Evolutionary conservation across 1,140 invertebrate genomes (phyloP).

Genomic region (Babylonia areolata): DNA sequence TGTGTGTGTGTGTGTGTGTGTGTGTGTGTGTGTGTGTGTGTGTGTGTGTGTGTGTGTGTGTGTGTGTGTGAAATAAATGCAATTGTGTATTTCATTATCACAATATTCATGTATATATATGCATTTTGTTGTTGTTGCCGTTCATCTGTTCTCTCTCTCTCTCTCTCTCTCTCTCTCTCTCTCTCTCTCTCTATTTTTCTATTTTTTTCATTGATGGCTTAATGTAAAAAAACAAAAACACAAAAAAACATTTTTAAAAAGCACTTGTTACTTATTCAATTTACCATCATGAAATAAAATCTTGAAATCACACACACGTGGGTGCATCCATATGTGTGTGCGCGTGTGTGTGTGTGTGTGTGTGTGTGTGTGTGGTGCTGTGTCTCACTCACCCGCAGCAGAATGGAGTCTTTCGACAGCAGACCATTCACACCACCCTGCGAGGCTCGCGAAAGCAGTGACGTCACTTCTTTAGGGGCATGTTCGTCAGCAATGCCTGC

Average conservation of each 20-base stretch:
- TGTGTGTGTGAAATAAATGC: constrained; percentile 11
- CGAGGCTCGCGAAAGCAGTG: background rate
- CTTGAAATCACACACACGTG: no score
- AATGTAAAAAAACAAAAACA: no score
- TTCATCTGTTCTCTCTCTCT: no score
- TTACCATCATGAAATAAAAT: no score
- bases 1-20: background rate
- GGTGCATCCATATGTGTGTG: background rate
- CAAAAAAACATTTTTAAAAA: no score
- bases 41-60: background rate
- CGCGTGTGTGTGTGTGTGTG: constrained; percentile 6
- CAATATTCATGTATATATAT: no score
- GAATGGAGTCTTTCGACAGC: constrained; percentile 2
- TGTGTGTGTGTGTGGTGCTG: background rate
- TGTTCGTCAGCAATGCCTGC: background rate
- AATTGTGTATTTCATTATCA: no score
- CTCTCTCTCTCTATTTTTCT: no score
- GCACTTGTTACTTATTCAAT: no score
- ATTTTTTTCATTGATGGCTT: no score
- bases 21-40: background rate
- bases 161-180: no score
- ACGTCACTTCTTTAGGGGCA: constrained; percentile 25
- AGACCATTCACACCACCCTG: background rate
- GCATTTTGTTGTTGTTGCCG: no score
- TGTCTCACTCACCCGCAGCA: constrained; percentile 17